These are phyloP conservation scores for Cyrtorhinus lividipennis DNA, from an alignment of 1,140 invertebrate genomes.

Conservation along the genomic window DNA sequence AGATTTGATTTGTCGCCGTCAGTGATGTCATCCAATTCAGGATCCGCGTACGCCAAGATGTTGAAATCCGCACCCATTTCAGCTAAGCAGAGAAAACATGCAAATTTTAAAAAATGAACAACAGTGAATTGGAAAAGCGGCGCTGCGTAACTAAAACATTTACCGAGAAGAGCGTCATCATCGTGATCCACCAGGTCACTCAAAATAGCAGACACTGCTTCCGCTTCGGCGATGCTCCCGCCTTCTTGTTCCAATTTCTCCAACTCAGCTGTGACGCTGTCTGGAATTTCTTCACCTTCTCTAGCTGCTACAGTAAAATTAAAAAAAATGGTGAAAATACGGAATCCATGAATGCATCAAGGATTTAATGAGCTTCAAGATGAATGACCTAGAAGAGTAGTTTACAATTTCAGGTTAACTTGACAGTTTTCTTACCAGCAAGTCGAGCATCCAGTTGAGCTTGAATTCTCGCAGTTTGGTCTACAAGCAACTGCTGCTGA, in stretches of 20 bases:
- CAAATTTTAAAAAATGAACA: slow-evolving; percentile 26
- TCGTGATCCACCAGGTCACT: slow-evolving; percentile 70
- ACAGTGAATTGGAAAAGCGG: not conserved
- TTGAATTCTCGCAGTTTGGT: not conserved
- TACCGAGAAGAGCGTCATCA: slow-evolving; percentile 62
- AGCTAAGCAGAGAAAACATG: slow-evolving; percentile 36
- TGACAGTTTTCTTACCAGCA: not conserved
- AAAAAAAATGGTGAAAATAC: not conserved
- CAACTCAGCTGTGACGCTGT: slow-evolving; percentile 59
- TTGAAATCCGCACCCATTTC: slow-evolving; percentile 91
- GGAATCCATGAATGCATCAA: not conserved
- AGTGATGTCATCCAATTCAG: slow-evolving; percentile 69
- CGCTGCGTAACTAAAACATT: not conserved
- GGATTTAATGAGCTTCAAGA: too few species aligned
- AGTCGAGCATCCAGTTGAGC: not conserved
- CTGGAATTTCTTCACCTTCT: slow-evolving; percentile 46
- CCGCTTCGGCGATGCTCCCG: slow-evolving; percentile 46
- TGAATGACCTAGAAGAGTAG: too few species aligned
- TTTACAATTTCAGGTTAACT: too few species aligned
- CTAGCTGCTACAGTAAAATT: slow-evolving; percentile 3
- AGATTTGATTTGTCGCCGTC: slow-evolving; percentile 59
- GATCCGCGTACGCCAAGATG: slow-evolving; percentile 88
- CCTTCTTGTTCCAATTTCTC: slow-evolving; percentile 64
- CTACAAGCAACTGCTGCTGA: not conserved
- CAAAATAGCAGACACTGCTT: slow-evolving; percentile 57